Evolutionary conservation across 2,797 vertebrate genomes (phyloP).

Genomic region (Myripristis jacobus): DNA sequence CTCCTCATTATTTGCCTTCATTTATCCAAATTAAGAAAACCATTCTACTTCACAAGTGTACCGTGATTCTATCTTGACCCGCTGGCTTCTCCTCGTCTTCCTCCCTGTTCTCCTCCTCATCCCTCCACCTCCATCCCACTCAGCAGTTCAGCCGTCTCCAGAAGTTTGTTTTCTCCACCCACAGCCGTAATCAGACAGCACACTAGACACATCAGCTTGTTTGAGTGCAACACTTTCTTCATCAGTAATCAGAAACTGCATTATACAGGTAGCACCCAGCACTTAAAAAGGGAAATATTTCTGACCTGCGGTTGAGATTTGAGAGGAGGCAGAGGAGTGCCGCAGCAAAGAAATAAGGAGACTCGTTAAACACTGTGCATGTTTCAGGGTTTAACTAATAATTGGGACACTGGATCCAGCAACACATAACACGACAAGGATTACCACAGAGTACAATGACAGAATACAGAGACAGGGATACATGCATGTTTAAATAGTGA

Average conservation of each 20-base stretch:
- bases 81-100: conserved; percentile 11
- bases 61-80: background rate
- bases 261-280: conserved; percentile 5
- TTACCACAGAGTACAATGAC: background rate
- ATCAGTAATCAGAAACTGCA: conserved; percentile 6
- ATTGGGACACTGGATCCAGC: conserved; percentile 2
- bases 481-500: conserved; percentile 4
- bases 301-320: background rate
- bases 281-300: background rate
- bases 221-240: background rate
- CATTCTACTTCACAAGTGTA: too few species aligned
- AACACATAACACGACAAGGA: background rate
- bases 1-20: conserved; percentile 15
- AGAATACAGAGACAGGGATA: background rate
- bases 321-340: background rate
- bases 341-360: background rate
- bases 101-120: background rate
- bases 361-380: background rate
- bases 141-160: conserved; percentile 9
- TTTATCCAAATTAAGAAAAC: conserved; percentile 19
- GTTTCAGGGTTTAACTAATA: background rate
- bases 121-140: background rate
- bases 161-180: conserved; percentile 11
- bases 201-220: conserved; percentile 1
- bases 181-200: conserved; percentile 14